A percentile compares a stretch with the other conserved stretches of the same genome.
These are phyloP conservation scores for Callinectes sapidus DNA, from an alignment of 2,888 invertebrate species.

Conservation along the genomic window DNA sequence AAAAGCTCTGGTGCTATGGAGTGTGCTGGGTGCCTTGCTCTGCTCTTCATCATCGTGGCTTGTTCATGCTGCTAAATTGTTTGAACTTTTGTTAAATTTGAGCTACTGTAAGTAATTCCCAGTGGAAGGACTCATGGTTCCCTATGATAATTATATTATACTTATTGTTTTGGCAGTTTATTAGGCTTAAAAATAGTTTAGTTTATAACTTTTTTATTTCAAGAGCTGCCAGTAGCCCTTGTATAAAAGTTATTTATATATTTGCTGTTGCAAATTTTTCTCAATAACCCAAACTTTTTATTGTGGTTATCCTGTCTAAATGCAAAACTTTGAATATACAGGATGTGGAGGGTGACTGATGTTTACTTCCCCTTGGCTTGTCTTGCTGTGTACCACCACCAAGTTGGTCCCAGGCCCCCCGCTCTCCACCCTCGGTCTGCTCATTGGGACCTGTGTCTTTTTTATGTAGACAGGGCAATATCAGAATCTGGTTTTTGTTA, in stretches of 20 bases:
- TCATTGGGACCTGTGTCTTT: not conserved
- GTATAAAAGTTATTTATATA: slow-evolving; percentile 72
- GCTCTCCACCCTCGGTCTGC: slow-evolving; percentile 14
- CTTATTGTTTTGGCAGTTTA: slow-evolving; percentile 63
- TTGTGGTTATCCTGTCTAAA: slow-evolving; percentile 71
- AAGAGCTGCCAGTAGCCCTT: slow-evolving; percentile 71
- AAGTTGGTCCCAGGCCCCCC: not conserved
- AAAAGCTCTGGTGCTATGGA: slow-evolving; percentile 70
- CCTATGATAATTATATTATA: slow-evolving; percentile 54
- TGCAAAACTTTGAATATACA: slow-evolving; percentile 70
- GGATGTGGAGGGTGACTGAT: slow-evolving; percentile 69
- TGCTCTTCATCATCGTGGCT: slow-evolving; percentile 65
- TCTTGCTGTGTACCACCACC: not conserved
- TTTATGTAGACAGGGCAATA: not conserved
- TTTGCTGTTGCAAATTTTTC: slow-evolving; percentile 72
- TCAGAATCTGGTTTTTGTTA: not conserved
- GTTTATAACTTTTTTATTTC: slow-evolving; percentile 65
- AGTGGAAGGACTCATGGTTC: slow-evolving; percentile 50
- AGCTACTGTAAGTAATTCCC: slow-evolving; percentile 61
- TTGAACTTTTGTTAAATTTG: slow-evolving; percentile 65
- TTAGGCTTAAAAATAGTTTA: slow-evolving; percentile 67
- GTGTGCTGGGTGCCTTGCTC: slow-evolving; percentile 70
- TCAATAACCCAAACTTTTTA: slow-evolving; percentile 68
- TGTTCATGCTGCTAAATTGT: slow-evolving; percentile 63
- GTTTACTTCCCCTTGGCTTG: slow-evolving; percentile 36